Percentiles rank a stretch among this genome's conserved stretches.
These are phyloP conservation scores for Lathamus discolor DNA, from an alignment of 2,113 vertebrate genomes.

Conservation along the genomic window DNA sequence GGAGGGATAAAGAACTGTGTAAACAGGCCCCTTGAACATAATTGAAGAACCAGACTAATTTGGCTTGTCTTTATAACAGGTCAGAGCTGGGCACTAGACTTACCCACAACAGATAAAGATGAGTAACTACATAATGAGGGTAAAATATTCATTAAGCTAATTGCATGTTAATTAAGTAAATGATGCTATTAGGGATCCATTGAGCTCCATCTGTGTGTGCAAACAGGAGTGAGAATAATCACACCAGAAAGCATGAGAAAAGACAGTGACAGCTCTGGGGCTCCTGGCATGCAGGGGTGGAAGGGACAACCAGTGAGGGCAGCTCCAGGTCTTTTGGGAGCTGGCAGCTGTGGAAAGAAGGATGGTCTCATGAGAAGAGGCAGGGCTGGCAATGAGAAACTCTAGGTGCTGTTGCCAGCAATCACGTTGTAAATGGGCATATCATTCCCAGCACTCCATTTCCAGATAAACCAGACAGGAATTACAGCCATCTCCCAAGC, in stretches of 20 bases:
- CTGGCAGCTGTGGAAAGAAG: background rate
- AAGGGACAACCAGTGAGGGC: background rate
- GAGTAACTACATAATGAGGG: conserved; percentile 65
- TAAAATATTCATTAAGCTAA: conserved; percentile 81
- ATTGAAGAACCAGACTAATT: conserved; percentile 47
- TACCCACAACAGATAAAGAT: conserved; percentile 64
- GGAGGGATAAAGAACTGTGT: background rate
- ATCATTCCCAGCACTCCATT: background rate
- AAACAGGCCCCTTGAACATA: conserved; percentile 8
- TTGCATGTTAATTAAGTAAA: conserved; percentile 78
- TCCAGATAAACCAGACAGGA: background rate
- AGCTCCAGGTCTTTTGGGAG: background rate
- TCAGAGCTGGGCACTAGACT: conserved; percentile 50
- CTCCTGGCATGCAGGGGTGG: background rate
- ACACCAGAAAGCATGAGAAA: conserved; percentile 19
- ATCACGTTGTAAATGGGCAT: background rate
- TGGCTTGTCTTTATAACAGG: conserved; percentile 37
- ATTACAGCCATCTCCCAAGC: background rate
- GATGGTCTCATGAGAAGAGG: background rate
- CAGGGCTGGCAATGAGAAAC: background rate
- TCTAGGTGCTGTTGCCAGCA: background rate
- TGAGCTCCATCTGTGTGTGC: conserved; percentile 72
- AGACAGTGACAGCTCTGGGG: background rate
- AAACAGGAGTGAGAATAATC: conserved; percentile 62
- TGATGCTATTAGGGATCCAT: conserved; percentile 64